Percentiles rank a stretch among this genome's conserved stretches.
These are phyloP conservation scores for Strigamia transsilvanica DNA, from an alignment of 2,888 invertebrate species.

Conservation along the genomic window DNA sequence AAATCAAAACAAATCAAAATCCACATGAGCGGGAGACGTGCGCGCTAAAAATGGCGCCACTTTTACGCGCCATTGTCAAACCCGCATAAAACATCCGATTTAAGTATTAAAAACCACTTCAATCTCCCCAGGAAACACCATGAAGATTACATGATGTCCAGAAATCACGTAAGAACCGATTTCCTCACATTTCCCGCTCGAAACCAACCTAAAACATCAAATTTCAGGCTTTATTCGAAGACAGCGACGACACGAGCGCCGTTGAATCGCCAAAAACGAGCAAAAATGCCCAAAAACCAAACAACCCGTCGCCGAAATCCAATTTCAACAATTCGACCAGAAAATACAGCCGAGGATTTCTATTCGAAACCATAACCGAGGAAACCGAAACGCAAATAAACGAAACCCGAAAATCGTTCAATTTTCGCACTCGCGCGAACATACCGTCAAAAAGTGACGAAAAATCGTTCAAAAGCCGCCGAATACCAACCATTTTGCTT, in stretches of 20 bases:
- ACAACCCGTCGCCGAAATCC: too few relatives aligned
- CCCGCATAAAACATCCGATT: too few relatives aligned
- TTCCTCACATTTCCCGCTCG: not conserved
- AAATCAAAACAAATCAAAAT: too few relatives aligned
- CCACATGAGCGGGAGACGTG: too few relatives aligned
- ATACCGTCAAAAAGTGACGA: not conserved
- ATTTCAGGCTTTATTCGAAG: not conserved
- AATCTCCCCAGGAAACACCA: too few relatives aligned
- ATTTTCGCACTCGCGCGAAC: not conserved
- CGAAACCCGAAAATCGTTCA: not conserved
- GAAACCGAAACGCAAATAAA: not conserved
- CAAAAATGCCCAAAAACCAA: too few relatives aligned
- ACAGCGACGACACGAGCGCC: not conserved
- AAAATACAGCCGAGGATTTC: too few relatives aligned
- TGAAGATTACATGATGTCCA: not conserved
- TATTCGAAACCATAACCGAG: too few relatives aligned
- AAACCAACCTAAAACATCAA: not conserved
- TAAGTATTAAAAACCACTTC: too few relatives aligned
- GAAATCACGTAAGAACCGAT: not conserved
- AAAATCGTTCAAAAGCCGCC: not conserved
- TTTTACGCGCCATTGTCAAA: not conserved
- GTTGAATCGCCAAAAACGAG: too few relatives aligned
- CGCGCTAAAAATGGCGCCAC: not conserved
- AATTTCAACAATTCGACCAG: too few relatives aligned
- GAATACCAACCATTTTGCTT: not conserved